Evolutionary conservation across 1,140 invertebrate genomes (phyloP).

Genomic region (Neodiprion virginianus): DNA sequence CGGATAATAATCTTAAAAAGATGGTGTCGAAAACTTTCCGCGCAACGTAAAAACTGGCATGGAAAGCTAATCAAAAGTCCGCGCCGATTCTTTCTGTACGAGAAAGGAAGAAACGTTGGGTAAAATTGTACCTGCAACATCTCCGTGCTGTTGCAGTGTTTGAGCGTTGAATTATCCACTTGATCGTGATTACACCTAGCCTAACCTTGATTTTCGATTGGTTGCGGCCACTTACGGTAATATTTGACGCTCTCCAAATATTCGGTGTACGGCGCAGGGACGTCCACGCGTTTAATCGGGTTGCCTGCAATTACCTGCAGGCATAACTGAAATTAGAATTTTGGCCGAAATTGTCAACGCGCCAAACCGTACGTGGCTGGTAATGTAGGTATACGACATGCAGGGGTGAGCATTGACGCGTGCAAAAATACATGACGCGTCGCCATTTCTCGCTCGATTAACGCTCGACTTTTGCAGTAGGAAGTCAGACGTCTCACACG

Average conservation of each 20-base stretch:
- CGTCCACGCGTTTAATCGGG: constrained; percentile 3
- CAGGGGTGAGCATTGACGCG: background rate
- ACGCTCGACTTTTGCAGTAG: too few species aligned
- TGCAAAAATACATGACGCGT: background rate
- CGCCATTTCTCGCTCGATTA: background rate
- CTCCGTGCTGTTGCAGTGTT: too few species aligned
- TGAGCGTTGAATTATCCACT: too few species aligned
- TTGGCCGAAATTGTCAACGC: constrained; percentile 7
- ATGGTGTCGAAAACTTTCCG: too few species aligned
- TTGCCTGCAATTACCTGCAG: background rate
- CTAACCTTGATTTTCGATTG: constrained; percentile 1
- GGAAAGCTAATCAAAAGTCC: too few species aligned
- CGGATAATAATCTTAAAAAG: too few species aligned
- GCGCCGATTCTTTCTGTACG: too few species aligned
- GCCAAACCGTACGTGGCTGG: background rate
- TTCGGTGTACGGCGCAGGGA: background rate
- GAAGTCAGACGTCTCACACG: too few species aligned
- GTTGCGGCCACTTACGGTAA: background rate
- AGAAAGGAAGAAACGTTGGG: too few species aligned
- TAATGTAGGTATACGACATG: too few species aligned
- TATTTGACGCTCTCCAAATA: constrained; percentile 5
- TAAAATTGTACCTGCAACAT: too few species aligned
- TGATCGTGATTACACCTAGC: background rate
- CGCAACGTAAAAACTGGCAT: too few species aligned
- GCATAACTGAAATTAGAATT: constrained; percentile 7